These are phyloP conservation scores for Spea multiplicata DNA, from an alignment of 2,113 vertebrate species.

Conservation along the genomic window DNA sequence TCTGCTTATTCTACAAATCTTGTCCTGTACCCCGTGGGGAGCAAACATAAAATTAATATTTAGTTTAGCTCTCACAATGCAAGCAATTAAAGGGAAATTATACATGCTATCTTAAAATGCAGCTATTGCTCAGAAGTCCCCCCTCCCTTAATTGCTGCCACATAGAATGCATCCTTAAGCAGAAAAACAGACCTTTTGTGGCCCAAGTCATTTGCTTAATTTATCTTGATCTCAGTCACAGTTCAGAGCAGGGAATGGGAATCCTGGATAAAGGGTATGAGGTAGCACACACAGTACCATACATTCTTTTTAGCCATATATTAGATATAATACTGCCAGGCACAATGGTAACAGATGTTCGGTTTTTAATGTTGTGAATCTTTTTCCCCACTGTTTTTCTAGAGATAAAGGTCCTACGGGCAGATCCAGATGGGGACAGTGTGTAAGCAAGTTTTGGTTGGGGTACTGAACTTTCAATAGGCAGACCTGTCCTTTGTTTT, in stretches of 20 bases:
- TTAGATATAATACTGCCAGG: too few relatives aligned
- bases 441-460: too few relatives aligned
- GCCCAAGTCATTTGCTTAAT: slow-evolving; percentile 11
- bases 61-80: slow-evolving; percentile 30
- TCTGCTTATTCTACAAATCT: slow-evolving; percentile 14
- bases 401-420: too few relatives aligned
- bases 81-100: slow-evolving; percentile 39
- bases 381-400: too few relatives aligned
- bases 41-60: slow-evolving; percentile 31
- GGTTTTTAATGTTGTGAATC: too few relatives aligned
- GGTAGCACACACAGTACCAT: too few relatives aligned
- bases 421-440: too few relatives aligned
- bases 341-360: too few relatives aligned
- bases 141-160: slow-evolving; percentile 23
- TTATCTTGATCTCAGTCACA: background rate
- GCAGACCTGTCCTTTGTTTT: too few relatives aligned
- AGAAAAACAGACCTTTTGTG: slow-evolving; percentile 11
- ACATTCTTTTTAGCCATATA: too few relatives aligned
- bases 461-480: too few relatives aligned
- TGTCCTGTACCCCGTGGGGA: slow-evolving; percentile 22
- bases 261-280: too few relatives aligned
- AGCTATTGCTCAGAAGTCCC: slow-evolving; percentile 15
- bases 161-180: slow-evolving; percentile 25
- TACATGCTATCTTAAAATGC: slow-evolving; percentile 30
- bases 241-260: background rate